phyloP scores from a whole-genome alignment of 2,113 vertebrate species.

The Chamaea fasciata region DNA sequence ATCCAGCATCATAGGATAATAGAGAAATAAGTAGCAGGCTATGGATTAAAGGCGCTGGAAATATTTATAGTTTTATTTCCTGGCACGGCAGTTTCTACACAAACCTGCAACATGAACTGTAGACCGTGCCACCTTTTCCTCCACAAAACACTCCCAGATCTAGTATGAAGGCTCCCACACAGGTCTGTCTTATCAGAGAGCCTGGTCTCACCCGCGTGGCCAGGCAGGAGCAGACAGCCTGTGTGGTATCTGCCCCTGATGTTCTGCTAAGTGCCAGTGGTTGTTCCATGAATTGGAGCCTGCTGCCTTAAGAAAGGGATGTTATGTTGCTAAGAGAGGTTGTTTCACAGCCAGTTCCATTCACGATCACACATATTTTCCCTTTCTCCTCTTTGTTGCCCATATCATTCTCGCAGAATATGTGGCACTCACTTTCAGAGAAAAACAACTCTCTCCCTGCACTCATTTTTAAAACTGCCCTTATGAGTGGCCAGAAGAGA shows the following conservation, averaged over 20 bases:
- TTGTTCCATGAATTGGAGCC: not conserved
- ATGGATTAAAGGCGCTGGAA: not conserved
- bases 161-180: not conserved
- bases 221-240: not conserved
- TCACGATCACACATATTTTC: not conserved
- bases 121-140: not conserved
- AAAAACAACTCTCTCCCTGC: not conserved
- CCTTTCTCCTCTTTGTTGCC: not conserved
- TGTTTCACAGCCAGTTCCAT: not conserved
- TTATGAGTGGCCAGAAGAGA: not conserved
- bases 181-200: not conserved
- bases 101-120: not conserved
- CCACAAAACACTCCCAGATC: not conserved
- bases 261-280: not conserved
- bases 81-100: not conserved
- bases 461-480: fast-evolving
- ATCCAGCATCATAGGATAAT: not conserved
- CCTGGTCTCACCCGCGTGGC: not conserved
- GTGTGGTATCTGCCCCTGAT: not conserved
- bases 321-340: not conserved
- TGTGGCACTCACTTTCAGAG: not conserved
- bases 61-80: not conserved
- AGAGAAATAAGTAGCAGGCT: not conserved
- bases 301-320: not conserved
- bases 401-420: not conserved